Percentiles rank a stretch among this genome's conserved stretches.
phyloP scores from a whole-genome alignment of 2,113 vertebrate genomes.

The Sorex araneus region DNA sequence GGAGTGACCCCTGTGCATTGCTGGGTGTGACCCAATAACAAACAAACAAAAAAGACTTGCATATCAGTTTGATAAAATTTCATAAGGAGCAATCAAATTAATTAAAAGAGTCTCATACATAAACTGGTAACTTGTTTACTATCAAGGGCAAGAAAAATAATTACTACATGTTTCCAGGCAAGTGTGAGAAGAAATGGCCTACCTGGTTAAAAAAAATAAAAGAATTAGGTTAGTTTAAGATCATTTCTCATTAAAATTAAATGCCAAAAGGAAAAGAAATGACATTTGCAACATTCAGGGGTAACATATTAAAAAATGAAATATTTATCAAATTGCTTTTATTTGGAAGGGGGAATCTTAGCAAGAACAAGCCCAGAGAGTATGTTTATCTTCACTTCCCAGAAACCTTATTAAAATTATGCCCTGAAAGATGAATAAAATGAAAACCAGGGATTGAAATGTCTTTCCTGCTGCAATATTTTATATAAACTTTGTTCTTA shows the following conservation, averaged over 20 bases:
- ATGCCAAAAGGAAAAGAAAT: background rate
- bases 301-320: background rate
- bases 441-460: background rate
- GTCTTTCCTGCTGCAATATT: conserved; percentile 23
- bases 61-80: background rate
- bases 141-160: background rate
- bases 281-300: conserved; percentile 15
- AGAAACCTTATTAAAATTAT: conserved; percentile 50
- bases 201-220: conserved; percentile 2
- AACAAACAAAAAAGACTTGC: background rate
- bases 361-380: background rate
- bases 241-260: conserved; percentile 48
- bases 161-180: background rate
- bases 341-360: conserved; percentile 1
- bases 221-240: background rate
- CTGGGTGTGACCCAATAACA: too few species aligned
- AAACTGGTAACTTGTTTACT: background rate
- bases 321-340: conserved; percentile 51
- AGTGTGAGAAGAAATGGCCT: background rate
- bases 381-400: background rate
- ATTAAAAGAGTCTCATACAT: background rate
- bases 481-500: background rate
- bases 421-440: conserved; percentile 38
- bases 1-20: too few species aligned
- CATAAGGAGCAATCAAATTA: background rate